Percentiles rank a stretch among this genome's conserved stretches.
Conservation (phyloP, 2,113 vertebrate species). For the Bombycilla garrulus region DNA sequence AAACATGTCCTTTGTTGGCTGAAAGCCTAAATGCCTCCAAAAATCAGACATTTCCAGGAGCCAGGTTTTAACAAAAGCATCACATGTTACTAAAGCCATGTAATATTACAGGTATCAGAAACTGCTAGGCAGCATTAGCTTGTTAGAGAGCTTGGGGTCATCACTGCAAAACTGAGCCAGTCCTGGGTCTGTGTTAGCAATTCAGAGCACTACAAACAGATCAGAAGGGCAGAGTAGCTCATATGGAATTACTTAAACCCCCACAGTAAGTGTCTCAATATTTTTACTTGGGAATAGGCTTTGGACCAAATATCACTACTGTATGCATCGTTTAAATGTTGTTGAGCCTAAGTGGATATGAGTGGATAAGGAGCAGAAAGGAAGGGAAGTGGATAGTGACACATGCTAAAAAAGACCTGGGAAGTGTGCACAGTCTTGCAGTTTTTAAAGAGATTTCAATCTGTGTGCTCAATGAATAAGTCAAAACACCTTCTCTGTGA, state of each 20-base stretch:
- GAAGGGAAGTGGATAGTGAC: not conserved
- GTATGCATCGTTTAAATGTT: not conserved
- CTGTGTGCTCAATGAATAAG: not conserved
- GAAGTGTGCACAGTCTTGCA: not conserved
- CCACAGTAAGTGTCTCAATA: not conserved
- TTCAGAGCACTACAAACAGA: not conserved
- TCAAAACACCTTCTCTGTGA: not conserved
- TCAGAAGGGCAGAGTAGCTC: not conserved
- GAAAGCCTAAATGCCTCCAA: not conserved
- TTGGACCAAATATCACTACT: not conserved
- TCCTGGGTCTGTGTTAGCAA: not conserved
- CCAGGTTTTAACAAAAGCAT: not conserved
- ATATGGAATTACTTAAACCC: not conserved
- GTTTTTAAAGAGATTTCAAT: not conserved
- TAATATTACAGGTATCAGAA: not conserved
- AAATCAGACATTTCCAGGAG: not conserved
- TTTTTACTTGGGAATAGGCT: not conserved
- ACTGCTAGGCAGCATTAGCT: not conserved
- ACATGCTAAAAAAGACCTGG: not conserved
- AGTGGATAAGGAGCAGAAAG: not conserved
- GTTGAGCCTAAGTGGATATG: not conserved
- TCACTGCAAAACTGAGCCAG: not conserved
- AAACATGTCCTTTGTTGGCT: not conserved
- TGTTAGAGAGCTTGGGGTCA: not conserved
- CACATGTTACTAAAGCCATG: not conserved